These are phyloP conservation scores for Palloptera scutellata DNA, from an alignment of 2,888 invertebrate species.

Conservation along the genomic window DNA sequence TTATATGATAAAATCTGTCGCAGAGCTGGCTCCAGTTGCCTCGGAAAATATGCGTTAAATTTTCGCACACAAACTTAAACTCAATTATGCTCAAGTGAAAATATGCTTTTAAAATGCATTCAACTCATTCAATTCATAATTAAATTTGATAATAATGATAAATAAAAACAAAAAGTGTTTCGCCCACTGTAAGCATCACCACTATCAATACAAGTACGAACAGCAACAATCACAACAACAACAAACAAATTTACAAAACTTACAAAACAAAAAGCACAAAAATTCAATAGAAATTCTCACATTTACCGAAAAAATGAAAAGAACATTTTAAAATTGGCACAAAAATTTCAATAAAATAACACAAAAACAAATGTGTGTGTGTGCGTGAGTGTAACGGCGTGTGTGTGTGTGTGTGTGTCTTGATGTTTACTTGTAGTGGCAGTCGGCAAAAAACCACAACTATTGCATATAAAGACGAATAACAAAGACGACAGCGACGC, in stretches of 20 bases:
- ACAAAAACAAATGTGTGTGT: neutral
- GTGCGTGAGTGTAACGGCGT: neutral
- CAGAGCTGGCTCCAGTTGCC: too few relatives aligned
- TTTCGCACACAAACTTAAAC: too few relatives aligned
- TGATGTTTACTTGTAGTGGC: neutral
- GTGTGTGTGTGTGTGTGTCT: neutral
- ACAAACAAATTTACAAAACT: neutral
- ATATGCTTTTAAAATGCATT: too few relatives aligned
- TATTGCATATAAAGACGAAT: neutral
- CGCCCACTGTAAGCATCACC: too few relatives aligned
- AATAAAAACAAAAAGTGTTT: too few relatives aligned
- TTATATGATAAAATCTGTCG: too few relatives aligned
- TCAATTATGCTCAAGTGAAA: too few relatives aligned
- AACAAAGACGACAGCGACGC: neutral
- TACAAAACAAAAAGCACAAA: neutral
- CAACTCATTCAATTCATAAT: too few relatives aligned
- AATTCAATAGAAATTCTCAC: neutral
- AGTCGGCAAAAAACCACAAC: neutral
- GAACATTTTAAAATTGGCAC: conserved; percentile 8
- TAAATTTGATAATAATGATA: too few relatives aligned
- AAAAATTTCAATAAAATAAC: conserved; percentile 5
- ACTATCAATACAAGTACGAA: too few relatives aligned
- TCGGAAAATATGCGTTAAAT: too few relatives aligned
- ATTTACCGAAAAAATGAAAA: conserved; percentile 1
- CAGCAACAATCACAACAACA: neutral